Conservation (phyloP, 1,140 invertebrate species). For the Papilio dardanus region DNA sequence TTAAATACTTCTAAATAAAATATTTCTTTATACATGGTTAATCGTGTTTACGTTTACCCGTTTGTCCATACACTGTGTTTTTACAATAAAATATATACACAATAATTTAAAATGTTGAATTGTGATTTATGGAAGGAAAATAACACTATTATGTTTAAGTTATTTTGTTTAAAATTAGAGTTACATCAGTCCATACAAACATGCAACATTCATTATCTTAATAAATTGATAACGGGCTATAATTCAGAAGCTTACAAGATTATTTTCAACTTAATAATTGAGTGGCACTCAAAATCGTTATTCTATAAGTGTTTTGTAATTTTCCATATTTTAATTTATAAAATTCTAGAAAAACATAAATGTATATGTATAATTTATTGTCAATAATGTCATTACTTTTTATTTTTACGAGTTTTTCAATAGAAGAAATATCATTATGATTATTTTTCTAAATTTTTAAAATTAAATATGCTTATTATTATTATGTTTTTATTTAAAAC, state of each 20-base stretch:
- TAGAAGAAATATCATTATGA: too few species aligned
- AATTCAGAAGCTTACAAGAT: constrained; percentile 8
- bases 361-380: too few species aligned
- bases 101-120: background rate
- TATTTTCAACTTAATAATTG: background rate
- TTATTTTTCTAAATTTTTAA: too few species aligned
- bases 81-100: background rate
- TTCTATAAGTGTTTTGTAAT: background rate
- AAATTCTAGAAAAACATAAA: too few species aligned
- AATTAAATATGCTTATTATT: too few species aligned
- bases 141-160: too few species aligned
- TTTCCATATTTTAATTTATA: background rate
- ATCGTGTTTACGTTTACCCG: background rate
- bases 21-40: background rate
- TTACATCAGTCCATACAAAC: too few species aligned
- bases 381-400: too few species aligned
- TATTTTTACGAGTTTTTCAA: too few species aligned
- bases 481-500: background rate
- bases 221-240: constrained; percentile 12
- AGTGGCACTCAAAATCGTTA: background rate
- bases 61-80: background rate
- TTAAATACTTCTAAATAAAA: background rate
- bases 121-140: background rate
- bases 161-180: too few species aligned
- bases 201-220: constrained; percentile 1